A percentile compares a stretch with the other conserved stretches of the same genome.
These are phyloP conservation scores for Coregonus sp. DNA, from an alignment of 2,797 vertebrate species.

Conservation along the genomic window DNA sequence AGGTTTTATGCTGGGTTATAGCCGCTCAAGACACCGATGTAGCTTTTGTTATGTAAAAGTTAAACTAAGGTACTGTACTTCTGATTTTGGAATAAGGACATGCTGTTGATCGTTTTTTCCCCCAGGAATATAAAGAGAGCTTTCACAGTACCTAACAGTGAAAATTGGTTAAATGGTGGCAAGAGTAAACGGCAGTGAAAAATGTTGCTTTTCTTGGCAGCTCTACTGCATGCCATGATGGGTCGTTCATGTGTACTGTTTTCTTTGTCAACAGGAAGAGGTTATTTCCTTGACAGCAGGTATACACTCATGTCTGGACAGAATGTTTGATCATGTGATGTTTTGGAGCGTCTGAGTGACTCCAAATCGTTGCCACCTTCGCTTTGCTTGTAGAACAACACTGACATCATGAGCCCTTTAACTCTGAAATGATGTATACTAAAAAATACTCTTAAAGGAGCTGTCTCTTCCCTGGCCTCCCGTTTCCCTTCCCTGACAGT, in stretches of 20 bases:
- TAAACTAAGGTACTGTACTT: neutral
- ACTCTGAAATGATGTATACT: constrained; percentile 39
- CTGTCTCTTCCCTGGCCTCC: constrained; percentile 4
- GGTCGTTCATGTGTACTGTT: constrained; percentile 30
- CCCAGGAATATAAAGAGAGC: neutral
- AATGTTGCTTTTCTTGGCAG: neutral
- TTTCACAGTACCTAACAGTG: neutral
- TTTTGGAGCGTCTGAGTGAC: constrained; percentile 7
- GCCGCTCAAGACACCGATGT: neutral
- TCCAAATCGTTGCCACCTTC: constrained; percentile 10
- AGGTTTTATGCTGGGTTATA: too few species aligned
- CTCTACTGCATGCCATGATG: constrained; percentile 19
- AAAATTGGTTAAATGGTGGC: neutral
- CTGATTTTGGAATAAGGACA: neutral
- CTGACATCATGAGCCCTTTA: neutral
- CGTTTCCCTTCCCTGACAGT: neutral
- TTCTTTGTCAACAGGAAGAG: constrained; percentile 23
- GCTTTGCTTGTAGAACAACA: constrained; percentile 35
- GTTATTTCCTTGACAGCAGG: constrained; percentile 9
- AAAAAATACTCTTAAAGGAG: constrained; percentile 29
- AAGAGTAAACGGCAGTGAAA: neutral
- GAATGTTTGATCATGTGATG: constrained; percentile 32
- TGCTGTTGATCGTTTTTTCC: neutral
- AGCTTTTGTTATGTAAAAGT: neutral
- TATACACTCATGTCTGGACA: constrained; percentile 2